A percentile compares a stretch with the other conserved stretches of the same genome.
These are phyloP conservation scores for Pollenia amentaria DNA, from an alignment of 2,888 invertebrate genomes.

Conservation along the genomic window DNA sequence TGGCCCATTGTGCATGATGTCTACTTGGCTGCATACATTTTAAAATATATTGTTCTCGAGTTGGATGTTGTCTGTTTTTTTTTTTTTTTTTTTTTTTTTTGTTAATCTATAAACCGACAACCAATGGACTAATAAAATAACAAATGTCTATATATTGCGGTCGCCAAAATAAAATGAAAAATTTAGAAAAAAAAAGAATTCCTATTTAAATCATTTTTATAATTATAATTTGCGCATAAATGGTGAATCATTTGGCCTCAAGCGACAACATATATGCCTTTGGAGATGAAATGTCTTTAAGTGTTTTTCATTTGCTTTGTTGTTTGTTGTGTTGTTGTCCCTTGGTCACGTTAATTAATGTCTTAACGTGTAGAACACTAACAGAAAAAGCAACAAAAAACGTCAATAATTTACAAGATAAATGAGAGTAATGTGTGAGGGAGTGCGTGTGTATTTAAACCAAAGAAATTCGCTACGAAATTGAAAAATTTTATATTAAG, in stretches of 20 bases:
- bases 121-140: constrained; percentile 29
- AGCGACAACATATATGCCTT: constrained; percentile 12
- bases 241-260: constrained; percentile 34
- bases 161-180: constrained; percentile 9
- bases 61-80: background rate
- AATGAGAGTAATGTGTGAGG: constrained; percentile 54
- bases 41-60: background rate
- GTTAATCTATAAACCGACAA: constrained; percentile 22
- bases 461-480: too few relatives aligned
- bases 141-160: constrained; percentile 14
- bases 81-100: background rate
- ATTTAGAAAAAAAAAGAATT: background rate
- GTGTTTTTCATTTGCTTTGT: constrained; percentile 42
- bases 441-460: background rate
- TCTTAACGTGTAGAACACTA: constrained; percentile 30
- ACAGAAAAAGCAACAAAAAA: background rate
- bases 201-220: constrained; percentile 12
- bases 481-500: too few relatives aligned
- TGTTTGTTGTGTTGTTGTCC: constrained; percentile 26
- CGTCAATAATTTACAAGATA: constrained; percentile 53
- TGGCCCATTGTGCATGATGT: constrained; percentile 45
- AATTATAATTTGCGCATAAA: constrained; percentile 33
- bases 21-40: background rate
- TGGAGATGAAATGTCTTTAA: constrained; percentile 50
- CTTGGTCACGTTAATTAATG: constrained; percentile 5